Percentiles rank a stretch among this genome's conserved stretches.
These are phyloP conservation scores for Neodontobutis hainanensis DNA, from an alignment of 2,113 vertebrate genomes.

Conservation along the genomic window DNA sequence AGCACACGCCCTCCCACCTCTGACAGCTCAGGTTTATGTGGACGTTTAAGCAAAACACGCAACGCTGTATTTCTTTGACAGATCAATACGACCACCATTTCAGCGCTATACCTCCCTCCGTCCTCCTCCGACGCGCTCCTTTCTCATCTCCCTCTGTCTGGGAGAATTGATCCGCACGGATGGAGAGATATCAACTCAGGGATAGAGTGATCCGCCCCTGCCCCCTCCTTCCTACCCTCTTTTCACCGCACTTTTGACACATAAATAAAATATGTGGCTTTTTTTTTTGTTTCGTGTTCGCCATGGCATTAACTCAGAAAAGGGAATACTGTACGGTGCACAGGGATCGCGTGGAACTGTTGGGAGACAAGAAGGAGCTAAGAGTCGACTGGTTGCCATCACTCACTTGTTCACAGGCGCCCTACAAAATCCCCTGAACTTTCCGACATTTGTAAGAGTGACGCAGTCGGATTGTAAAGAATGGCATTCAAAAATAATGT, in stretches of 20 bases:
- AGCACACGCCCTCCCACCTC: constrained; percentile 47
- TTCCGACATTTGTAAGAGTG: constrained; percentile 73
- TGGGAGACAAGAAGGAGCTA: constrained; percentile 55
- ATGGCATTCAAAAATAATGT: constrained; percentile 79
- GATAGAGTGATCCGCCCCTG: constrained; percentile 69
- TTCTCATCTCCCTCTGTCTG: constrained; percentile 71
- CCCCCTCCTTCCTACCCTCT: constrained; percentile 53
- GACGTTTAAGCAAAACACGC: constrained; percentile 77
- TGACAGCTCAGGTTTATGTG: constrained; percentile 78
- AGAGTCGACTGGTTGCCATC: constrained; percentile 66
- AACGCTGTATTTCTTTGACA: constrained; percentile 74
- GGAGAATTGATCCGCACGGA: constrained; percentile 77
- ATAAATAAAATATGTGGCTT: constrained; percentile 81
- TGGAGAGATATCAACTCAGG: constrained; percentile 69
- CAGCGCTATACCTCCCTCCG: constrained; percentile 52
- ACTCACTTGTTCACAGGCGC: constrained; percentile 70
- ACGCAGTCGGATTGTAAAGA: constrained; percentile 70
- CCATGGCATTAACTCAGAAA: constrained; percentile 48
- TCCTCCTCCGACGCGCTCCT: constrained; percentile 15
- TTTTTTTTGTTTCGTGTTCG: constrained; percentile 75
- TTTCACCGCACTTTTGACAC: constrained; percentile 74
- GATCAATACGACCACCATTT: constrained; percentile 79
- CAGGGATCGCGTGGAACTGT: constrained; percentile 54
- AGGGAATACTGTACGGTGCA: constrained; percentile 53
- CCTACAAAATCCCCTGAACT: constrained; percentile 70